A percentile compares a stretch with the other conserved stretches of the same genome.
These are phyloP conservation scores for Misgurnus mizolepis DNA, from an alignment of 2,113 vertebrate species.

Conservation along the genomic window DNA sequence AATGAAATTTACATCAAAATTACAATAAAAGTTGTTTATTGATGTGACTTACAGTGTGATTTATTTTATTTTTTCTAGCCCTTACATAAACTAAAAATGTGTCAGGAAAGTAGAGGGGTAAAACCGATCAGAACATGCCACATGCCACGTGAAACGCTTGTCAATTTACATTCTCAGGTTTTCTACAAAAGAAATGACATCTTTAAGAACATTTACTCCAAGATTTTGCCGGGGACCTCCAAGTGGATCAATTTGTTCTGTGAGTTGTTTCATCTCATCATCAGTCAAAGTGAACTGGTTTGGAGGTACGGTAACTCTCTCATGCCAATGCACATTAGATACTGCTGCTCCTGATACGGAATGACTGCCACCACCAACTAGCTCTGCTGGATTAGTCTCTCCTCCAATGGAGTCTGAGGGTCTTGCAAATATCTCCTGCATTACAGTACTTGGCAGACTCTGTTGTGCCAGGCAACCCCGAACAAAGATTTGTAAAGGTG, in stretches of 20 bases:
- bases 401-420: neutral
- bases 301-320: neutral
- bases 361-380: no score
- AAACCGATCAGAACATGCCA: no score
- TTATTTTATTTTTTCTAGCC: no score
- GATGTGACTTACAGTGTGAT: no score
- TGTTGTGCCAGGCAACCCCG: constrained; percentile 18
- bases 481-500: neutral
- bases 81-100: no score
- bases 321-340: neutral
- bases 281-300: constrained; percentile 1
- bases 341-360: neutral
- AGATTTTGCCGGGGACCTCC: neutral
- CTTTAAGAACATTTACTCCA: neutral
- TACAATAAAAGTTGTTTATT: no score
- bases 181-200: neutral
- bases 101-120: no score
- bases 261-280: neutral
- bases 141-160: no score
- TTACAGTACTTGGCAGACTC: neutral
- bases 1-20: no score
- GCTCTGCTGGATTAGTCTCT: no score
- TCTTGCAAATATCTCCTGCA: constrained; percentile 14
- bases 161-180: neutral
- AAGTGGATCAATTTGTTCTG: constrained; percentile 7